Conservation (phyloP, 2,888 invertebrate genomes). For the Scotopteryx bipunctaria region DNA sequence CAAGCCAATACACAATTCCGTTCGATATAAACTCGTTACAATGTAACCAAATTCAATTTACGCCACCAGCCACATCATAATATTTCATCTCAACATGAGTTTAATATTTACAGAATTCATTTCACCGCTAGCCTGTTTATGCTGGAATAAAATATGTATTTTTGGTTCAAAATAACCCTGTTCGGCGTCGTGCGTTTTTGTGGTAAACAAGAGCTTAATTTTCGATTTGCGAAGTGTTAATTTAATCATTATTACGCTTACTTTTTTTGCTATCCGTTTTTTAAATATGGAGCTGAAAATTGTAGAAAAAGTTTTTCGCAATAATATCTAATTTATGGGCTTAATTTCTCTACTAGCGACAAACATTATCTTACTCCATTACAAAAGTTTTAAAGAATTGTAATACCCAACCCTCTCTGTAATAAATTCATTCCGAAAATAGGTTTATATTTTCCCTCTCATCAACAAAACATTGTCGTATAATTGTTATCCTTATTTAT, state of each 20-base stretch:
- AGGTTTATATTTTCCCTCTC: constrained; percentile 69
- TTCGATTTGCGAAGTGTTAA: constrained; percentile 46
- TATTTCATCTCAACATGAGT: constrained; percentile 66
- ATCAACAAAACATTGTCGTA: constrained; percentile 69
- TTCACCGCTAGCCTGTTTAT: constrained; percentile 51
- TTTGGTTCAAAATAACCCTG: constrained; percentile 36
- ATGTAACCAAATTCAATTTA: constrained; percentile 80
- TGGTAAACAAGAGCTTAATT: constrained; percentile 49
- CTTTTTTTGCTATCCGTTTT: constrained; percentile 28
- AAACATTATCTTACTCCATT: constrained; percentile 22
- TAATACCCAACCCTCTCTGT: constrained; percentile 60
- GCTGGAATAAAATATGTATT: constrained; percentile 50
- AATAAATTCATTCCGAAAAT: constrained; percentile 69
- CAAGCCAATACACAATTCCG: constrained; percentile 69
- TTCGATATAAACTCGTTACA: constrained; percentile 77
- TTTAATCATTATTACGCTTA: constrained; percentile 26
- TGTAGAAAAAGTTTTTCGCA: background rate
- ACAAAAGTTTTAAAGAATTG: constrained; percentile 30
- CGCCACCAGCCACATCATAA: constrained; percentile 69
- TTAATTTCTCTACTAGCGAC: constrained; percentile 10
- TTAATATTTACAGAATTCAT: constrained; percentile 61
- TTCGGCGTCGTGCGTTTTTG: constrained; percentile 41
- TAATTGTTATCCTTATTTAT: constrained; percentile 51
- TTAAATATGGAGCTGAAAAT: constrained; percentile 27
- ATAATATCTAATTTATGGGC: constrained; percentile 6